Percentiles rank a stretch among this genome's conserved stretches.
Evolutionary conservation across 2,113 vertebrate genomes (phyloP).

Genomic region (Lota lota): DNA sequence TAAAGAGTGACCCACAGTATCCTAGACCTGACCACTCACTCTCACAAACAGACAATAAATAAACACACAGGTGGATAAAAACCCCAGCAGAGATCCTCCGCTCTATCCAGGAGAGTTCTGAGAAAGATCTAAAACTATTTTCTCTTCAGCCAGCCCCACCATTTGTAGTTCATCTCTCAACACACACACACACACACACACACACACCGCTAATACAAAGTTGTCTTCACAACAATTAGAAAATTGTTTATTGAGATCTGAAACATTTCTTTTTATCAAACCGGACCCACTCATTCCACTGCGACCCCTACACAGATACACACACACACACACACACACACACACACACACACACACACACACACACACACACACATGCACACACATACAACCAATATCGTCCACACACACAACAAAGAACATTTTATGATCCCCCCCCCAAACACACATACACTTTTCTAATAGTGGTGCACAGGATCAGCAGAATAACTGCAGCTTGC

Average conservation of each 20-base stretch:
- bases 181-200: background rate
- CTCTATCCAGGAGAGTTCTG: too few species aligned
- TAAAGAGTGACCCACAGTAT: slow-evolving; percentile 23
- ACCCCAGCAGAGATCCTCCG: slow-evolving; percentile 6
- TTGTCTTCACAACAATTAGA: too few species aligned
- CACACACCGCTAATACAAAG: background rate
- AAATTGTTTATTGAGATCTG: too few species aligned
- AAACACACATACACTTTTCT: slow-evolving; percentile 27
- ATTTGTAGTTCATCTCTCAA: background rate
- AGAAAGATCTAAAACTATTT: slow-evolving; percentile 15
- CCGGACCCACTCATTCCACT: background rate
- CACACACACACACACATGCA: slow-evolving; percentile 11
- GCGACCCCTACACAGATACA: background rate
- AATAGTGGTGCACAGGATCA: slow-evolving; percentile 67
- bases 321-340: slow-evolving; percentile 8
- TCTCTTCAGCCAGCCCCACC: slow-evolving; percentile 17
- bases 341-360: background rate
- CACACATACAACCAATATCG: slow-evolving; percentile 7
- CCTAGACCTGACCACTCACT: slow-evolving; percentile 13
- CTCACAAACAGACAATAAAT: background rate
- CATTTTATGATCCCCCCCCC: slow-evolving; percentile 45
- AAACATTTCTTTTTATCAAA: too few species aligned
- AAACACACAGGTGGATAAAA: background rate
- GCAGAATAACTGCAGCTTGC: slow-evolving; percentile 61
- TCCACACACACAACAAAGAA: slow-evolving; percentile 36